Evolutionary conservation across 2,797 vertebrate species (phyloP), one percentile per base, ranked within the genome.

Genomic region (Luscinia luscinia): DNA sequence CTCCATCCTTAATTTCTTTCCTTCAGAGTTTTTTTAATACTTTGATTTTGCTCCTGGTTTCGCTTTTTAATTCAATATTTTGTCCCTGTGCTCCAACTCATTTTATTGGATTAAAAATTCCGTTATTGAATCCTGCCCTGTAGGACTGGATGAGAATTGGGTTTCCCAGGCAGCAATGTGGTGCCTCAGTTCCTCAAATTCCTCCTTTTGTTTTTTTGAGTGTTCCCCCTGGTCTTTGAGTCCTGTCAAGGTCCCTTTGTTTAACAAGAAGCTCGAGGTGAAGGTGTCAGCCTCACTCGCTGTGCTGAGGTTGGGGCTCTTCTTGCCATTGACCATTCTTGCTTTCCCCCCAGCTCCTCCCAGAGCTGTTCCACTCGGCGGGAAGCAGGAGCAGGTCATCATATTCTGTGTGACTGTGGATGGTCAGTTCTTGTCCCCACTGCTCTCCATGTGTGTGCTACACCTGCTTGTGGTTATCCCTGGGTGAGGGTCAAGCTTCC

Each of bases 41-140:
- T 96, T 43, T 48, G 9, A 63, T 54, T 88, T 91, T 32, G 73
- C 86, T 92, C 83, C 87, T 77, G 86, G 84, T 96, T 97, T 81
- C 51, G 32, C 96, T 95, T 97, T 97, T 94, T 94, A 96, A 96
- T 95, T 96, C 94, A 95, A 36, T 96, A 72, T 96, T 96, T 97
- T 89, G 89, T 95, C 90, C 94, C 96, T 69, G 90, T 87, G 96
- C 41, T 30, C 92, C 93, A 90, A 41, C 93, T 69, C 69, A 78
- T 77, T 92, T 97, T 95, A 95, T 75, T 94, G 96, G 96, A 96
- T 90, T 90, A 92, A 91, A 95, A 87, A 55, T 52, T 52, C 58
- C 2, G 9, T 97, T 97, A 96, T 81, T 95, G 94, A 92, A 96
- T 95, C 91, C 93, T 95, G 94, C 94, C 96, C 89, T 87, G 92